Base-by-base conservation (phyloP, 2,797 vertebrate genomes). In the Phataginus tetradactyla region DNA sequence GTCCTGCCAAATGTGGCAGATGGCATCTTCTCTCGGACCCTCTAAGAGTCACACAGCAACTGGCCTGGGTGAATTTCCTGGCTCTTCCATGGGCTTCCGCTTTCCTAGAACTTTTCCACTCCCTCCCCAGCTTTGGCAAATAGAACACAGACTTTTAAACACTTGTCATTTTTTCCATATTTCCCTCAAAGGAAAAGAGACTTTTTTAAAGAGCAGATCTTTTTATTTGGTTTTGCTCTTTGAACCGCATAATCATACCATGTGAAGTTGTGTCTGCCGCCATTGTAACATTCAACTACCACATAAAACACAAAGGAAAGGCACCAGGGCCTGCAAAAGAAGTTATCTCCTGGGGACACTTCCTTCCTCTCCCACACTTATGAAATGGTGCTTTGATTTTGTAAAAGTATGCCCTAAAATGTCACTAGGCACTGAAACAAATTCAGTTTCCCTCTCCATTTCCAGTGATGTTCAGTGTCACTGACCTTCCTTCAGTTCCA, bases 21-120 rank as follows among this genome's bases (percentile, higher is more conserved):
- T 98, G 98, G 98, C 37, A 0, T 92, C 96, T 95, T 97, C 90
- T 95, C 92, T 25, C 39, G 66, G 91, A 53, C 4, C 80, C 90
- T 8, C 13, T 71, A 37, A 2, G 2, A 75, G 98, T 98, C 97
- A 94, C 15, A 7, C 97, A 97, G 92, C 97, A 77, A 96, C 97
- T 98, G 97, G 97, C 98, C 45, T 53, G 37, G 17, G 97, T 97
- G 98, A 98, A 98, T 99, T 98, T 98, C 97, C 96, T 91, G 86
- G 49, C 27, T 94, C 45, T 71, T 71, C 68, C 37, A 5, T 21
- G 32, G 5, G 49, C 32, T 29, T 69, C 59, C 93, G 85, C 97
- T 98, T 98, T 98, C 64, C 81, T n/a, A 66, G 18, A 34, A 63
- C 53, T 80, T 84, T 91, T 77, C 81, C 98, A 97, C 98, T 97